Evolutionary conservation across 1,140 invertebrate species (phyloP).

Genomic region (Drosophila fuyamai): DNA sequence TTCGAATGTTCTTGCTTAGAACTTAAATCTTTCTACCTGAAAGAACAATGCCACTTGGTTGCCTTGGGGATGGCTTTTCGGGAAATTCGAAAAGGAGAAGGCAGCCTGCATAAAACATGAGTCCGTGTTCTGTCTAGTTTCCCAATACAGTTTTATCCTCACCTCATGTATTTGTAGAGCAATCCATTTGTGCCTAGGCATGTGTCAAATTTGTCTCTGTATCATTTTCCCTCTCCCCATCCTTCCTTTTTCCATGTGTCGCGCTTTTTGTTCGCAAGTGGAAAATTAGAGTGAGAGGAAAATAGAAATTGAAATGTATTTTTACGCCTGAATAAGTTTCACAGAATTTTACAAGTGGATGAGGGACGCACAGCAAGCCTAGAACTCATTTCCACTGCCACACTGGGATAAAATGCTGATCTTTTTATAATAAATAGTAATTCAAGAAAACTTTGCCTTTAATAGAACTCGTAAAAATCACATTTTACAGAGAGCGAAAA

Average conservation of each 20-base stretch:
- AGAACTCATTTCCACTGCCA: constrained; percentile 3
- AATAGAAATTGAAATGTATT: constrained; percentile 74
- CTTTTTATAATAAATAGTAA: no score
- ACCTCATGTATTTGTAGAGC: constrained; percentile 44
- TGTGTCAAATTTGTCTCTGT: constrained; percentile 70
- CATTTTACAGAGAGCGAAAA: no score
- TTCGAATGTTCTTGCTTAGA: constrained; percentile 41
- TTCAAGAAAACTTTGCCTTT: no score
- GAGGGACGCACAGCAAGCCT: constrained; percentile 17
- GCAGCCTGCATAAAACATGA: constrained; percentile 72
- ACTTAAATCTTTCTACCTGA: constrained; percentile 49
- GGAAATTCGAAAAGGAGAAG: constrained; percentile 12
- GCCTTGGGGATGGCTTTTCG: constrained; percentile 35
- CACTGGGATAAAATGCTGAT: background rate
- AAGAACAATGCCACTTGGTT: constrained; percentile 57
- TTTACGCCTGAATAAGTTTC: constrained; percentile 61
- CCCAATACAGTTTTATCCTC: constrained; percentile 39
- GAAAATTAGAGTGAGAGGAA: constrained; percentile 16
- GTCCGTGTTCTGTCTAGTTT: constrained; percentile 30
- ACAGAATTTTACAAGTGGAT: constrained; percentile 52
- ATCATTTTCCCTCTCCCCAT: constrained; percentile 4
- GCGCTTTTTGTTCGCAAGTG: constrained; percentile 44
- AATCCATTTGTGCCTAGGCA: constrained; percentile 70
- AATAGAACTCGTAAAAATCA: no score
- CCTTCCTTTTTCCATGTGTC: constrained; percentile 18